Percentiles rank a stretch among this genome's conserved stretches.
Conservation (phyloP, 2,888 invertebrate genomes). For the Brachyptera risi region DNA sequence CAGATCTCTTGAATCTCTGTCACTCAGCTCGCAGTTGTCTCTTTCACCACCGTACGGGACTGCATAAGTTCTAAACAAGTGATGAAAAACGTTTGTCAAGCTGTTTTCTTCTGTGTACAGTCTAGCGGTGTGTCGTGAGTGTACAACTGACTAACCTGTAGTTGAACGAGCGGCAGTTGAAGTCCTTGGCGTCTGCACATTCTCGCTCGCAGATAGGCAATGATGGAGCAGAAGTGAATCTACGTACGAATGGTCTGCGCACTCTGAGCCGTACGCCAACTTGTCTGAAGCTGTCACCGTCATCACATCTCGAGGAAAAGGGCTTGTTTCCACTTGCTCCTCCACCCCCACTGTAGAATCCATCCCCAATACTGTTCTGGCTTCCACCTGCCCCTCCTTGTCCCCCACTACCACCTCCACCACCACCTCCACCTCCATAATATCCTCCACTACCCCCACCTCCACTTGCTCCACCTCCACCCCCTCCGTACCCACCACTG, state of each 20-base stretch:
- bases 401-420: constrained; percentile 21
- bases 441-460: constrained; percentile 22
- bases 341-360: constrained; percentile 16
- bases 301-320: constrained; percentile 65
- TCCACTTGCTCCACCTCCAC: constrained; percentile 28
- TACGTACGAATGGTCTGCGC: constrained; percentile 70
- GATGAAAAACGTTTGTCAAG: constrained; percentile 8
- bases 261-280: constrained; percentile 73
- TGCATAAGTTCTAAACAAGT: constrained; percentile 48
- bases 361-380: constrained; percentile 23
- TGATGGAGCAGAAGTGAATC: constrained; percentile 67
- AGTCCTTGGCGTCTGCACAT: constrained; percentile 76
- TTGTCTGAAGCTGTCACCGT: constrained; percentile 76
- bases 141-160: constrained; percentile 54
- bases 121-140: not conserved
- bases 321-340: constrained; percentile 35
- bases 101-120: not conserved
- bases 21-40: constrained; percentile 88
- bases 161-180: constrained; percentile 83
- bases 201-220: constrained; percentile 79
- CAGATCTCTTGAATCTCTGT: constrained; percentile 76
- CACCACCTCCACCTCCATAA: constrained; percentile 26
- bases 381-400: constrained; percentile 24
- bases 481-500: constrained; percentile 14
- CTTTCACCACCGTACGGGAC: constrained; percentile 59